Percentiles rank a stretch among this genome's conserved stretches.
Conservation (phyloP, 1,140 invertebrate genomes). For the Pollicipes pollicipes region DNA sequence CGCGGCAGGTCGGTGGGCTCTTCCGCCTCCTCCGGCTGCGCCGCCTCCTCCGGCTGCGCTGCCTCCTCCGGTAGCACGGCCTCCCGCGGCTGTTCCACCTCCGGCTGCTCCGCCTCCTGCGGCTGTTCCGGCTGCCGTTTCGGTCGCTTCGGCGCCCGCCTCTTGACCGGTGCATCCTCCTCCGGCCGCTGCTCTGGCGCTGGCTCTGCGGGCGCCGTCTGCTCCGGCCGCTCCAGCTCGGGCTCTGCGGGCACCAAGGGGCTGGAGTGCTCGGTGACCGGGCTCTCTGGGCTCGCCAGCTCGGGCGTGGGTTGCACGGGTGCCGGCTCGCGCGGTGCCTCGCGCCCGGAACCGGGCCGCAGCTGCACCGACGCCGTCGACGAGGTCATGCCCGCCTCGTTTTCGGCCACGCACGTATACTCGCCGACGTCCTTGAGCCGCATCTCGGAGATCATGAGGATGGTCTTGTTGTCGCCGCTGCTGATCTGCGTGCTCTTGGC, state of each 20-base stretch:
- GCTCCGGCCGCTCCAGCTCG: constrained; percentile 22
- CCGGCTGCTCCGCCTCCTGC: constrained; percentile 16
- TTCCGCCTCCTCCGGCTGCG: constrained; percentile 41
- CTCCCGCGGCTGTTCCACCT: constrained; percentile 32
- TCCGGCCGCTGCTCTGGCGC: too few species aligned
- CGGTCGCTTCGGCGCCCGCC: too few species aligned
- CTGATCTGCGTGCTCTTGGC: constrained; percentile 46
- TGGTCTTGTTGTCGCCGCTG: constrained; percentile 56
- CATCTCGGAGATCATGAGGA: constrained; percentile 57
- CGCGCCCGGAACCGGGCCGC: constrained; percentile 25
- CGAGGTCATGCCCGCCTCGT: constrained; percentile 64
- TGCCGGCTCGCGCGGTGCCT: constrained; percentile 13
- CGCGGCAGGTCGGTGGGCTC: too few species aligned
- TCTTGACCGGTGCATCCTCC: too few species aligned
- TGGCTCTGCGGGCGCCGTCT: constrained; percentile 1
- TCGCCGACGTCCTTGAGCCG: constrained; percentile 49
- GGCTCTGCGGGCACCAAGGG: too few species aligned
- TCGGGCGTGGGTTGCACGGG: too few species aligned
- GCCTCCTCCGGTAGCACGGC: constrained; percentile 9
- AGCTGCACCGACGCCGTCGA: constrained; percentile 53
- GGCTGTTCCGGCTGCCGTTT: too few species aligned
- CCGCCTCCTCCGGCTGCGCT: constrained; percentile 33
- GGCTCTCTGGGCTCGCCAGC: too few species aligned
- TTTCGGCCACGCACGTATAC: constrained; percentile 74
- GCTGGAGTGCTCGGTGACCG: too few species aligned